Evolutionary conservation across 2,113 vertebrate species (phyloP).

Genomic region (Eulemur rufifrons): DNA sequence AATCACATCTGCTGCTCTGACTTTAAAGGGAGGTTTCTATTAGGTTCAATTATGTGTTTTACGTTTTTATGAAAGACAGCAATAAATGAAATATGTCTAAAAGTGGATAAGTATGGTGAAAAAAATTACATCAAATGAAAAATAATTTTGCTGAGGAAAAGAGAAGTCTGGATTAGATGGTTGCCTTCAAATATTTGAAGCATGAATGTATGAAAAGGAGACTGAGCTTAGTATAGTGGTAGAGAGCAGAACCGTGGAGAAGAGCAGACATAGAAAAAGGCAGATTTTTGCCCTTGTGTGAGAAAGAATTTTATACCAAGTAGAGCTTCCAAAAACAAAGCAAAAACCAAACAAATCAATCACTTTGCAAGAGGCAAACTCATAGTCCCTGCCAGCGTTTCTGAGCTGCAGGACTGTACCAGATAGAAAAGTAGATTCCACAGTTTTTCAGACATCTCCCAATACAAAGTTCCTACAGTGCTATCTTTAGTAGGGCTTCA

Average conservation of each 20-base stretch:
- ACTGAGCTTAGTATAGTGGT: not conserved
- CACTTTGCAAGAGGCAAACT: not conserved
- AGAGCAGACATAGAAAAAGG: not conserved
- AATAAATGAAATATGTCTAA: not conserved
- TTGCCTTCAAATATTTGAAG: not conserved
- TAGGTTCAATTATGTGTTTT: not conserved
- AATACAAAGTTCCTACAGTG: not conserved
- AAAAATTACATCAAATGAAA: not conserved
- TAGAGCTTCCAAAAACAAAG: not conserved
- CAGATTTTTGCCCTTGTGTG: not conserved
- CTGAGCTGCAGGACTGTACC: not conserved
- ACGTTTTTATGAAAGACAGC: not conserved
- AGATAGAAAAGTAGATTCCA: not conserved
- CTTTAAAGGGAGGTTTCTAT: not conserved
- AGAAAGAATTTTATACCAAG: not conserved
- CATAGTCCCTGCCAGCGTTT: not conserved
- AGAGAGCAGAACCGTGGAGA: not conserved
- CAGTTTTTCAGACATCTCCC: not conserved
- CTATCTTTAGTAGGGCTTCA: not conserved
- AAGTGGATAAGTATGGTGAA: not conserved
- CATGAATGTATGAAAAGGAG: not conserved
- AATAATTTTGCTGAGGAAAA: not conserved
- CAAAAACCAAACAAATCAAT: not conserved
- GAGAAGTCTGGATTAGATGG: not conserved
- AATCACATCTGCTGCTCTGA: not conserved